Percentiles rank a stretch among this genome's conserved stretches.
Conservation (phyloP, 1,140 invertebrate species). For the Spodoptera litura region DNA sequence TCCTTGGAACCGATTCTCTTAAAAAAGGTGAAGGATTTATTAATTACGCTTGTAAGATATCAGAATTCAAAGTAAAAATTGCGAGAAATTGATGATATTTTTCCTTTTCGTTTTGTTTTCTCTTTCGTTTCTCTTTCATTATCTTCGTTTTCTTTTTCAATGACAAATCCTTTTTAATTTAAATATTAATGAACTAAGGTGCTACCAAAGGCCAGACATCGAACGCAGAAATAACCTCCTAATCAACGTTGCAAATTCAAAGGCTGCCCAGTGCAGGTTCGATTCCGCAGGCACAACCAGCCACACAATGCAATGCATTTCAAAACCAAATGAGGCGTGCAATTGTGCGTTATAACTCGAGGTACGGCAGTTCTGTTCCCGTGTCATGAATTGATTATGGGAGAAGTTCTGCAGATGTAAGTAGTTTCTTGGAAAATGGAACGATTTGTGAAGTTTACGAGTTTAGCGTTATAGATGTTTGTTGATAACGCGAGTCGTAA, state of each 20-base stretch:
- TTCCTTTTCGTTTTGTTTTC: too few relatives aligned
- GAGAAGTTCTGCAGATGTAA: constrained; percentile 4
- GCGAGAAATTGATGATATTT: too few relatives aligned
- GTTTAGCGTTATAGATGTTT: not conserved
- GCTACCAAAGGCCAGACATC: not conserved
- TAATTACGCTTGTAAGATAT: too few relatives aligned
- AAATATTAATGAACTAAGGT: not conserved
- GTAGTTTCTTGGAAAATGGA: not conserved
- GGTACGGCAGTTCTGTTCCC: constrained; percentile 8
- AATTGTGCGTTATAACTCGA: constrained; percentile 21
- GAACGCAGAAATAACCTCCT: constrained; percentile 19
- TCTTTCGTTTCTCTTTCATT: too few relatives aligned
- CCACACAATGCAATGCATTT: constrained; percentile 37
- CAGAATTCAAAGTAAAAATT: too few relatives aligned
- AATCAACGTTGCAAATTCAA: constrained; percentile 10
- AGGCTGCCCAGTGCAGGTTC: constrained; percentile 10
- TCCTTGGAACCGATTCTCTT: too few relatives aligned
- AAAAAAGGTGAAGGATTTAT: too few relatives aligned
- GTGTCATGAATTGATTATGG: constrained; percentile 4
- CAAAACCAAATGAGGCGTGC: constrained; percentile 49
- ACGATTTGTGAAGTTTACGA: not conserved
- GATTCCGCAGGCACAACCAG: constrained; percentile 1
- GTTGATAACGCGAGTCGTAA: not conserved
- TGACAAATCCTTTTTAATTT: not conserved
- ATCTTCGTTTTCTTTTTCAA: too few relatives aligned